phyloP scores from a whole-genome alignment of 2,113 vertebrate genomes.

The Lathamus discolor region DNA sequence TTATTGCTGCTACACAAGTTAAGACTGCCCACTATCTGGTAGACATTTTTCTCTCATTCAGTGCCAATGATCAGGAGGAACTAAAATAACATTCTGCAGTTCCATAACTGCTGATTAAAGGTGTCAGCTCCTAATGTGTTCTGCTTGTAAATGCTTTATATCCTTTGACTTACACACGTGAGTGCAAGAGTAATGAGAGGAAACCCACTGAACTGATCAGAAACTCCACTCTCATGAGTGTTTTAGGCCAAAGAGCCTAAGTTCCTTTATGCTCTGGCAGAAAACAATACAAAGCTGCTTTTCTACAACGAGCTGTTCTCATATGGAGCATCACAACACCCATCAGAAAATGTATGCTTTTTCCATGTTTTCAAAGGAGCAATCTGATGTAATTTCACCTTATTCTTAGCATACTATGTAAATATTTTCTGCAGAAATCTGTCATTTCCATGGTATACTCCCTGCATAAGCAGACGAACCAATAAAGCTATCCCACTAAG shows the following conservation, averaged over 20 bases:
- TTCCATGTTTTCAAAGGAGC: not conserved
- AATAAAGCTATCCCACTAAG: not conserved
- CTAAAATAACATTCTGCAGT: not conserved
- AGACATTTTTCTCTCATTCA: not conserved
- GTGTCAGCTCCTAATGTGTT: not conserved
- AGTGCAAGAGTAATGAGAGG: not conserved
- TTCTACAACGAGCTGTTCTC: not conserved
- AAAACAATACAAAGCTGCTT: not conserved
- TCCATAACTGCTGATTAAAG: not conserved
- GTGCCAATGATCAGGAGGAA: not conserved
- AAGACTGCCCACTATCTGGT: not conserved
- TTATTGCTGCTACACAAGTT: not conserved
- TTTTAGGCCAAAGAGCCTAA: not conserved
- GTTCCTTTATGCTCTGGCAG: not conserved
- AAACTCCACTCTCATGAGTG: not conserved
- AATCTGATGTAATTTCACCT: not conserved
- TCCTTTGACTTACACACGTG: not conserved
- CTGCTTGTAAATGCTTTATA: not conserved
- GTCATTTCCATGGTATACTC: not conserved
- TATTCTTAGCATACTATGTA: not conserved
- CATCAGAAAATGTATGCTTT: not conserved
- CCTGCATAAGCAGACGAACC: not conserved
- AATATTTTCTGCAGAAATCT: not conserved
- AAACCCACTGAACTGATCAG: not conserved
- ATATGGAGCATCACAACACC: not conserved